Evolutionary conservation across 2,113 vertebrate species (phyloP), one percentile per base, ranked within the genome.

Genomic region (Arizona elegans): DNA sequence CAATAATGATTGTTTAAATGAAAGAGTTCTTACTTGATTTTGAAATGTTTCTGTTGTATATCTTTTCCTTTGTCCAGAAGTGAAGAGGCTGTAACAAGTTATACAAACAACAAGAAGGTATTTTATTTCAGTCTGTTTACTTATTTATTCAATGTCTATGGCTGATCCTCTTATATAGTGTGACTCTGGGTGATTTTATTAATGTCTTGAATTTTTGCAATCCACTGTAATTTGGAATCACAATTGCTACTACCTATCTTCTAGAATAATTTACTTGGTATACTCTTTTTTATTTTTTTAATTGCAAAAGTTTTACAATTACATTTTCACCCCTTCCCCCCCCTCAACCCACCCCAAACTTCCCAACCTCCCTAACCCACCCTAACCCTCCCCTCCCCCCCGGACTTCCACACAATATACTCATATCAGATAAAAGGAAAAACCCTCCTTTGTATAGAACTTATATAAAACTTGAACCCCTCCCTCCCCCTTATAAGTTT

Each of bases 91-190:
- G 75, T 95, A 94, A 88, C 95, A 94, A 93, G 93, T 94, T 97
- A 97, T 95, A 90, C 96, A 86, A 98, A 98, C 96, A 98, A 95
- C 92, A 95, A 96, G 91, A 97, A 98, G 98, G 98, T 98, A 98
- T 96, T 96, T 86, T 93, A 26, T 5, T 1, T 7, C 93, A 81
- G 8, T 81, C 33, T 81, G 7, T 81, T 81, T 43, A 81, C 17
- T 33, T 43, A 23, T 81, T 81, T 21, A 81, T 43, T 81, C 75
- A 81, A 21, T 43, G 75, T 81, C 33, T 81, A 21, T 43, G 19
- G 33, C 75, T 81, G 17, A 9, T 81, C 75, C 33, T 81, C 75
- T 81, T 81, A 81, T 43, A 21, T 19, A 81, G 75, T 81, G 33
- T 81, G 33, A 81, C 17, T 43, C 17, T 81, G 17, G 33, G 8